Base-by-base conservation (phyloP, 2,888 invertebrate genomes). In the Tanypteryx hageni region DNA sequence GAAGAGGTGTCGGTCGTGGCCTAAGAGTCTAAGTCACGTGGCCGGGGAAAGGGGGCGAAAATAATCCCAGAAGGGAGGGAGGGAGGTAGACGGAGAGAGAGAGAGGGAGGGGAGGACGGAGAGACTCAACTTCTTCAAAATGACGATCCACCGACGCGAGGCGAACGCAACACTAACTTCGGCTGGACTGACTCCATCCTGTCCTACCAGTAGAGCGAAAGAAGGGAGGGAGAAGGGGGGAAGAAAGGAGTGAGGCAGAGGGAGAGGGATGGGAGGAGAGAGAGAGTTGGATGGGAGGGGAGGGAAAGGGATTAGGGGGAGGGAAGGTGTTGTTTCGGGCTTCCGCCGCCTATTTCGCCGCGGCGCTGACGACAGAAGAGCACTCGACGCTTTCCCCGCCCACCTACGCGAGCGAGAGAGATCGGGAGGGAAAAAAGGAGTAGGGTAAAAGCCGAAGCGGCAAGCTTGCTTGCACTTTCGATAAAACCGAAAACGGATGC, bases 281-380 rank as follows among this genome's bases (percentile, higher is more conserved):
- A 44, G 44, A 44, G 5, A 44, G 44, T 3, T 1, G 44, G 44
- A 44, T 44, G 44, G 44, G 5, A 44, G 44, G 44, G 44, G 68
- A 68, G 22, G n/a, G 68, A 22, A n/a, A n/a, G n/a, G n/a, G 22
- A 11, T 10, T 0, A 22, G 10, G 2, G 22, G n/a, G 61, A n/a
- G 89, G 44, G 86, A 31, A 68, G 61, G 89, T 68, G 89, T n/a
- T 89, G 89, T 89, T 89, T 64, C 89, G 64, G 61, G 64, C 64
- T 89, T 89, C 64, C 31, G 68, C 89, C 89, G 89, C 89, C 64
- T 89, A 61, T 64, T 64, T 56, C 68, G 31, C n/a, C 44, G 89
- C 31, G 89, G 89, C 89, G 89, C 89, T 89, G 44, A 64, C 61
- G 44, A 44, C 89, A 44, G 57, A 14, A 31, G 44, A 44, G 44